Evolutionary conservation across 2,888 invertebrate species (phyloP), one percentile per base, ranked within the genome.

Genomic region (Ectemnius lituratus): DNA sequence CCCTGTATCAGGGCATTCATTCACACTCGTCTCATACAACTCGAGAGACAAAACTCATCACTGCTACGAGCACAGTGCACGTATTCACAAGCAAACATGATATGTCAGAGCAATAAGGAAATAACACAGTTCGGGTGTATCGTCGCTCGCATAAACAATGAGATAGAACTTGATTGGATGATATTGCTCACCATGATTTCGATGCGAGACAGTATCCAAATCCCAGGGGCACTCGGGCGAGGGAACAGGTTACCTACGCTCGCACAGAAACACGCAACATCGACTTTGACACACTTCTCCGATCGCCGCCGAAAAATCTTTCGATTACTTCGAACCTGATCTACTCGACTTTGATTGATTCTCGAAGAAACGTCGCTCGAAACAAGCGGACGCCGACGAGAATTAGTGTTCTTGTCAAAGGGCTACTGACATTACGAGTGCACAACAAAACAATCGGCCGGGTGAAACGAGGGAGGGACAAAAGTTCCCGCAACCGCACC

Each of bases 251-350:
- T 67, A 58, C 67, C 67, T 75, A 70, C 61, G 72, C 75, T 63
- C 58, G 78, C 75, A 79, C 75, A 78, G 73, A 78, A 76, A 73
- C 79, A 78, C 79, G 78, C 78, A 73, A 75, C 75, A 63, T 78
- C 67, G 75, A 49, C 72, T 79, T 75, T 79, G 79, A 79, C 79
- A 79, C 78, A 79, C 79, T 79, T 78, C 66, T 65, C 5, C 70
- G 61, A 16, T 45, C n/a, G 52, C 45, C 16, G 8, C 56, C 23
- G 23, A 62, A 28, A 65, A 46, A 72, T 62, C 71, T 64, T 49
- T 72, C 27, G 46, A 8, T 1, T 37, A 23, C 23, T 23, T 23
- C 23, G 23, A 23, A 23, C 2, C 23, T 23, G 3, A 23, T 3
- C 23, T 23, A 23, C 23, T 23, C 23, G 23, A 23, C 57, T 23